These are phyloP conservation scores for Eurois occulta DNA, from an alignment of 2,888 invertebrate species.

Conservation along the genomic window DNA sequence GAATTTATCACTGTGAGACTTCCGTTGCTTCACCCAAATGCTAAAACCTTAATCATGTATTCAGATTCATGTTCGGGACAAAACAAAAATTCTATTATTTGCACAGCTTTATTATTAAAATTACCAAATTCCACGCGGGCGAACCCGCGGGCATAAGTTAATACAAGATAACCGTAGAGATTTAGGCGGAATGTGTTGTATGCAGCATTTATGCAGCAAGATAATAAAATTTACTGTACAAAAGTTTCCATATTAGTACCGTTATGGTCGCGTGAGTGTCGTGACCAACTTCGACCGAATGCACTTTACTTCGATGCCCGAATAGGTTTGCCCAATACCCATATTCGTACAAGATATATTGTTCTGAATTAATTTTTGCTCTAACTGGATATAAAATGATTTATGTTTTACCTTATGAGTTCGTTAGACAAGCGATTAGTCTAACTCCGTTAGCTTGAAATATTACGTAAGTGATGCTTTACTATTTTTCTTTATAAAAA, in stretches of 20 bases:
- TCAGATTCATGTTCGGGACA: too few relatives aligned
- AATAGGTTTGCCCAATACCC: constrained; percentile 20
- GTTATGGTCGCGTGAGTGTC: constrained; percentile 44
- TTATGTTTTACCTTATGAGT: constrained; percentile 9
- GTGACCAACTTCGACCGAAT: constrained; percentile 36
- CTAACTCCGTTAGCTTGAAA: constrained; percentile 15
- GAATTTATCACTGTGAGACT: too few relatives aligned
- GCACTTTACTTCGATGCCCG: constrained; percentile 30
- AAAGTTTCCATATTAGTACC: constrained; percentile 25
- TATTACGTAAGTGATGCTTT: background rate
- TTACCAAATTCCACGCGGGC: background rate
- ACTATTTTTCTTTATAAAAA: background rate
- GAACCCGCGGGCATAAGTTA: background rate
- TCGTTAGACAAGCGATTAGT: background rate
- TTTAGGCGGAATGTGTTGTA: background rate
- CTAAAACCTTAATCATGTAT: too few relatives aligned
- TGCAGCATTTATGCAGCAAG: constrained; percentile 2
- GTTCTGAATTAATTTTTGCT: constrained; percentile 11
- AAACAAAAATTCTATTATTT: too few relatives aligned
- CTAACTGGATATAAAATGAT: background rate
- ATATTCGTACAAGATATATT: constrained; percentile 25
- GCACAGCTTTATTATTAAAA: too few relatives aligned
- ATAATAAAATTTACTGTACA: constrained; percentile 14
- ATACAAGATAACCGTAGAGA: background rate
- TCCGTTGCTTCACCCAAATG: too few relatives aligned